Percentiles rank a stretch among this genome's conserved stretches.
Evolutionary conservation across 1,140 invertebrate species (phyloP).

Genomic region (Neoseiulus cucumeris): DNA sequence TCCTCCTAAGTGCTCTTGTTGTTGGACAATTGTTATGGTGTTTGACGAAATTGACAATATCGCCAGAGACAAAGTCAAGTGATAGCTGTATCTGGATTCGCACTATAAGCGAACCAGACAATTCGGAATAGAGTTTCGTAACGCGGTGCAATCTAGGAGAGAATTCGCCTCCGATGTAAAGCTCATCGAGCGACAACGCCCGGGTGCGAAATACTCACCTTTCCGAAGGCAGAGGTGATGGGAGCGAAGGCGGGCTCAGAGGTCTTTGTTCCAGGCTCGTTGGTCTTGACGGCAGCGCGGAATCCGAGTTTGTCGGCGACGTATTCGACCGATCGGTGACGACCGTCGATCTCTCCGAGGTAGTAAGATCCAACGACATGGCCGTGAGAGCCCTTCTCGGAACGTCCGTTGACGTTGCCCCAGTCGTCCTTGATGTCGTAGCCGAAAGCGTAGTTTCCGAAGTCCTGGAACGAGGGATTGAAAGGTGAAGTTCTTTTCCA

Average conservation of each 20-base stretch:
- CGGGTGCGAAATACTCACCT: not conserved
- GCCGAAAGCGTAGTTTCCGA: constrained; percentile 8
- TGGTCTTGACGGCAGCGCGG: constrained; percentile 4
- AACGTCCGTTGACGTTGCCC: constrained; percentile 2
- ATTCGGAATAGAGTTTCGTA: no score
- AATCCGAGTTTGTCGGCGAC: constrained; percentile 9
- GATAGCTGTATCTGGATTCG: no score
- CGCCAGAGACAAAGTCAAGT: no score
- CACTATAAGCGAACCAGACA: no score
- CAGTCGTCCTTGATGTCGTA: constrained; percentile 11
- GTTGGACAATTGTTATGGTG: no score
- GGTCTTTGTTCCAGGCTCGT: constrained; percentile 5
- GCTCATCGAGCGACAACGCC: no score
- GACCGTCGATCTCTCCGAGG: constrained; percentile 7
- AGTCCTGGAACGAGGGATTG: not conserved
- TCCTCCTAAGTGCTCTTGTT: no score
- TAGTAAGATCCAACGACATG: constrained; percentile 7
- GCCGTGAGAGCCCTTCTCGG: constrained; percentile 1
- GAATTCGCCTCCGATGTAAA: no score
- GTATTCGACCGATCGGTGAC: constrained; percentile 5
- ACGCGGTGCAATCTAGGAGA: no score
- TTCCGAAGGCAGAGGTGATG: not conserved
- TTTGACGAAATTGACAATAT: no score
- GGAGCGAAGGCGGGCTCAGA: constrained; percentile 5
- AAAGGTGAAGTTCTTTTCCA: not conserved